Conservation (phyloP, 2,113 vertebrate species). For the Diglossa brunneiventris region DNA sequence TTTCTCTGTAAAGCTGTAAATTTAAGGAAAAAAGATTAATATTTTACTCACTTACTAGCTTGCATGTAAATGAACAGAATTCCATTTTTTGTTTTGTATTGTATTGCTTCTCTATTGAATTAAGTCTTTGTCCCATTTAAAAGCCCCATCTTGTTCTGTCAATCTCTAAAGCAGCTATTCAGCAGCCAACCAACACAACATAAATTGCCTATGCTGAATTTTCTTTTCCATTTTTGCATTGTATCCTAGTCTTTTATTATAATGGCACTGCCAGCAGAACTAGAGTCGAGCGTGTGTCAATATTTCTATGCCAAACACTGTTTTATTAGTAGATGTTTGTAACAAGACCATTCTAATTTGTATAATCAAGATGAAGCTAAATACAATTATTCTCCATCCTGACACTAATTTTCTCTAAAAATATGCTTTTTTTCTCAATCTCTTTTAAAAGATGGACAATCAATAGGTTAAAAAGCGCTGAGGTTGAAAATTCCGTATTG, state of each 20-base stretch:
- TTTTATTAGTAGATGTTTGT: constrained; percentile 49
- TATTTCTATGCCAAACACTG: constrained; percentile 30
- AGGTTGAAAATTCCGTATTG: not conserved
- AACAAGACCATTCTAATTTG: constrained; percentile 37
- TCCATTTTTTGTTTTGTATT: constrained; percentile 55
- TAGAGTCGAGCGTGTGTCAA: constrained; percentile 31
- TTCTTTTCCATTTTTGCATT: constrained; percentile 48
- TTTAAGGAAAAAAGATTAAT: constrained; percentile 39
- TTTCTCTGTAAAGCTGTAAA: not conserved
- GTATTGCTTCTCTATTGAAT: constrained; percentile 65
- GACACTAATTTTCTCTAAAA: not conserved
- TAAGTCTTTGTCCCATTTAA: constrained; percentile 66
- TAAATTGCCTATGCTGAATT: not conserved
- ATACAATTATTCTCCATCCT: not conserved
- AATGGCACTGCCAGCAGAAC: not conserved
- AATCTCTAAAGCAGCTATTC: constrained; percentile 60
- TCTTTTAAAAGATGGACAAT: not conserved
- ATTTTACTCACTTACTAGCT: constrained; percentile 56
- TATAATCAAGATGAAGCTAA: constrained; percentile 47
- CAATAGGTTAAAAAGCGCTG: not conserved
- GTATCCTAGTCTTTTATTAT: constrained; percentile 24
- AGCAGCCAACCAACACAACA: constrained; percentile 31
- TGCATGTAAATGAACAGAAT: constrained; percentile 57
- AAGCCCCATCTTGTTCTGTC: constrained; percentile 60
- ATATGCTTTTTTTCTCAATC: not conserved